A percentile compares a stretch with the other conserved stretches of the same genome.
Conservation (phyloP, 2,113 vertebrate species). For the Halichoeres trimaculatus region DNA sequence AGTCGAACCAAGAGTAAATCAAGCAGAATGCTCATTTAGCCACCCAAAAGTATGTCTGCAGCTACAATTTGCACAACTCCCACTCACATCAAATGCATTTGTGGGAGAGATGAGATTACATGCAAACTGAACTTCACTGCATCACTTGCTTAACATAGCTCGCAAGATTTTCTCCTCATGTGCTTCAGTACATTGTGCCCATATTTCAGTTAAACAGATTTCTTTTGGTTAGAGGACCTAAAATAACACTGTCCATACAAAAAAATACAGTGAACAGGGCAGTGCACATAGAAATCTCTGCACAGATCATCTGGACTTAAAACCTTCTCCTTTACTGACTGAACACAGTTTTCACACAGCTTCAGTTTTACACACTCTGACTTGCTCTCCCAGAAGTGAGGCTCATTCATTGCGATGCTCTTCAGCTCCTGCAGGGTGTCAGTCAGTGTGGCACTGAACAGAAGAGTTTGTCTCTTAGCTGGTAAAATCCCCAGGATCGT, state of each 20-base stretch:
- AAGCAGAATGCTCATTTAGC: background rate
- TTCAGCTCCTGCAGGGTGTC: constrained; percentile 89
- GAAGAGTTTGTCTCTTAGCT: constrained; percentile 86
- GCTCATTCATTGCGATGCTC: constrained; percentile 88
- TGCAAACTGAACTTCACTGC: constrained; percentile 5
- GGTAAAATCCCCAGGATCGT: constrained; percentile 86
- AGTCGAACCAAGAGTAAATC: background rate
- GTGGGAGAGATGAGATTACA: constrained; percentile 3
- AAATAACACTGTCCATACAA: background rate
- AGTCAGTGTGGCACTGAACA: constrained; percentile 95
- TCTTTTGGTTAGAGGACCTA: background rate
- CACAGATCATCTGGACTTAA: background rate
- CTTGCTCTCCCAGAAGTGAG: constrained; percentile 95
- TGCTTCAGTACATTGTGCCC: background rate
- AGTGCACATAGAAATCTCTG: background rate
- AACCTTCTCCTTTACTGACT: background rate
- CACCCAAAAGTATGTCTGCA: background rate
- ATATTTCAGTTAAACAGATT: no score
- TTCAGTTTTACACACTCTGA: constrained; percentile 83
- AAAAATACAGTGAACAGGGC: background rate
- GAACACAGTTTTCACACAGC: background rate
- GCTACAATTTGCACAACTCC: background rate
- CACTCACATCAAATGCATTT: background rate
- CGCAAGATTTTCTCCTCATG: background rate
- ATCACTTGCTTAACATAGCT: background rate